Evolutionary conservation across 2,113 vertebrate species (phyloP).

Genomic region (Apodemus sylvaticus): DNA sequence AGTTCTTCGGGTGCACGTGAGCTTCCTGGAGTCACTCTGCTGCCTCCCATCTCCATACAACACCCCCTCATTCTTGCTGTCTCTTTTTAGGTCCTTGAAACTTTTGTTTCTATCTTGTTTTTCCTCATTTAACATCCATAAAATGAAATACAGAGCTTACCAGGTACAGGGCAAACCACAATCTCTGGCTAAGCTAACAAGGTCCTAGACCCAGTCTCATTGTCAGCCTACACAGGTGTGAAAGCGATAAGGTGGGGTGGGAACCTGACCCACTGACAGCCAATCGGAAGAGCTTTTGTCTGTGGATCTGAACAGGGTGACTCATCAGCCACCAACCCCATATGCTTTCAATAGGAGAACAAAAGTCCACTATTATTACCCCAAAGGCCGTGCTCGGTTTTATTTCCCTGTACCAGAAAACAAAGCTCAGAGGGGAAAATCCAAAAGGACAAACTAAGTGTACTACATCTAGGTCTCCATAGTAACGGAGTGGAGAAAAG

Average conservation of each 20-base stretch:
- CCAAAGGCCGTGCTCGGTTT: constrained; percentile 56
- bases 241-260: constrained; percentile 76
- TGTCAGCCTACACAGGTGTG: constrained; percentile 73
- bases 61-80: neutral
- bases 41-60: neutral
- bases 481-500: neutral
- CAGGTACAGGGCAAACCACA: constrained; percentile 47
- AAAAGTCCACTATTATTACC: constrained; percentile 66
- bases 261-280: constrained; percentile 73
- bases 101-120: constrained; percentile 31
- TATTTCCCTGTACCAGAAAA: constrained; percentile 61
- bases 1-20: neutral
- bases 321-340: constrained; percentile 76
- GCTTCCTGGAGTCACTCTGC: neutral
- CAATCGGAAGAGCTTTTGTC: constrained; percentile 81
- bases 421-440: constrained; percentile 54
- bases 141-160: constrained; percentile 40
- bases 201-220: constrained; percentile 60
- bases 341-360: constrained; percentile 63
- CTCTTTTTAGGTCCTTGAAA: neutral
- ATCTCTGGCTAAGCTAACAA: constrained; percentile 66
- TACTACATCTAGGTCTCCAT: neutral
- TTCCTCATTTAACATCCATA: constrained; percentile 52
- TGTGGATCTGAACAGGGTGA: constrained; percentile 63
- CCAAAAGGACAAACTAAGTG: neutral